Evolutionary conservation across 1,140 invertebrate species (phyloP).

Genomic region (Drosophila sproati): DNA sequence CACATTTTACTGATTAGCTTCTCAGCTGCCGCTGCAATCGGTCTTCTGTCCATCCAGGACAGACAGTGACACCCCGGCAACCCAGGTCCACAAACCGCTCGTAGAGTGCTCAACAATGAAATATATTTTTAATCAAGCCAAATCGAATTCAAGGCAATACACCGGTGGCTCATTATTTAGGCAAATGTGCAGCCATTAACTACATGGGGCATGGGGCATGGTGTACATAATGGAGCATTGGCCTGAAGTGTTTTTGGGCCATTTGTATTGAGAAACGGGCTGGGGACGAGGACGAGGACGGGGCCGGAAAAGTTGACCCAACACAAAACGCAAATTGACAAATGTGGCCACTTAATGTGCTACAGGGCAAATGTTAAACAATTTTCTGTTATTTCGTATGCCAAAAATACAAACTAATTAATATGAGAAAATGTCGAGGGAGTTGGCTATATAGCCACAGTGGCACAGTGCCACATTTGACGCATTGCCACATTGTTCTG

Average conservation of each 20-base stretch:
- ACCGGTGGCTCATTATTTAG: slow-evolving; percentile 81
- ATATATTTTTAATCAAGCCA: slow-evolving; percentile 81
- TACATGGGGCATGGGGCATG: slow-evolving; percentile 37
- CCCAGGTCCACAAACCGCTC: slow-evolving; percentile 21
- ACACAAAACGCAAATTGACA: slow-evolving; percentile 72
- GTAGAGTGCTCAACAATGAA: slow-evolving; percentile 61
- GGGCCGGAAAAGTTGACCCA: slow-evolving; percentile 31
- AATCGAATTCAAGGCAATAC: slow-evolving; percentile 82
- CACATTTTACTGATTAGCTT: slow-evolving; percentile 78
- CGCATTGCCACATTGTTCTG: slow-evolving; percentile 16
- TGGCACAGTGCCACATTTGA: not conserved
- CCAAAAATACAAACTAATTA: slow-evolving; percentile 83
- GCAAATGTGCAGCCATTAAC: slow-evolving; percentile 80
- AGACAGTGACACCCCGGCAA: not conserved
- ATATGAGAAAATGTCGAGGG: slow-evolving; percentile 61
- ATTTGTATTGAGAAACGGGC: not conserved
- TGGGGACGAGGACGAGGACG: not conserved
- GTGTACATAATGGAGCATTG: not conserved
- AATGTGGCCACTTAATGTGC: slow-evolving; percentile 80
- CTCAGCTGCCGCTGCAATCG: slow-evolving; percentile 59
- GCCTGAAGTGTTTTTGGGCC: not conserved
- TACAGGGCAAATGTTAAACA: slow-evolving; percentile 74
- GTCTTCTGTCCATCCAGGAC: slow-evolving; percentile 26
- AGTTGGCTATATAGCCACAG: not conserved
- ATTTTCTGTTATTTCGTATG: slow-evolving; percentile 72